Conservation (phyloP, 2,888 invertebrate genomes). For the Dolichopus griseipennis region DNA sequence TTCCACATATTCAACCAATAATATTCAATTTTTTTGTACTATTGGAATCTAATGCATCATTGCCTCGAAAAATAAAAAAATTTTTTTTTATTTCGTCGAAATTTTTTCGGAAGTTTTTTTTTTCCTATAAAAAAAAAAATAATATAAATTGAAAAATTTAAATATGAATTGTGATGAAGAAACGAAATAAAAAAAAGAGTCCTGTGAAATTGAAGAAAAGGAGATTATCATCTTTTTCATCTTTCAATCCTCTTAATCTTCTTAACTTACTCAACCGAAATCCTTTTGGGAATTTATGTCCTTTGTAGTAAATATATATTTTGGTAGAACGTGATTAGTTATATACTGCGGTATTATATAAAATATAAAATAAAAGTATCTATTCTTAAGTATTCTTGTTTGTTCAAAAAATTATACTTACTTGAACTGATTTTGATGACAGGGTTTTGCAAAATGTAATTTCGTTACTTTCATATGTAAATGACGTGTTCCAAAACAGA, state of each 20-base stretch:
- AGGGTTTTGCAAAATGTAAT: too few relatives aligned
- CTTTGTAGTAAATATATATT: not conserved
- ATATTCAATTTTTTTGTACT: not conserved
- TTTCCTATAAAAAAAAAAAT: too few relatives aligned
- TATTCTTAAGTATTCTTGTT: too few relatives aligned
- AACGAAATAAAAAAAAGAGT: not conserved
- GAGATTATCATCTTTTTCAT: not conserved
- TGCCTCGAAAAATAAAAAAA: not conserved
- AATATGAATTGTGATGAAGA: not conserved
- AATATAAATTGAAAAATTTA: not conserved
- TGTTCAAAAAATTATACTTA: too few relatives aligned
- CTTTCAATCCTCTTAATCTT: not conserved
- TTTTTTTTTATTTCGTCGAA: too few relatives aligned
- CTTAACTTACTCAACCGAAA: slow-evolving; percentile 3
- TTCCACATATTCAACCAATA: not conserved
- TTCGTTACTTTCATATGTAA: too few relatives aligned
- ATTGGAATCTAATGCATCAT: not conserved
- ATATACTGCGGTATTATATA: too few relatives aligned
- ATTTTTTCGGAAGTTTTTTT: too few relatives aligned
- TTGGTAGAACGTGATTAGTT: too few relatives aligned
- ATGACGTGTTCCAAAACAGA: too few relatives aligned
- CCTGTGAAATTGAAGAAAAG: slow-evolving; percentile 4
- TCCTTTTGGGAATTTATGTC: slow-evolving; percentile 3
- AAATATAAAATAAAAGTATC: too few relatives aligned
- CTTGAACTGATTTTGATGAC: too few relatives aligned